Percentiles rank a stretch among this genome's conserved stretches.
phyloP scores from a whole-genome alignment of 2,888 invertebrate species.

The Quadroppia sp. region DNA sequence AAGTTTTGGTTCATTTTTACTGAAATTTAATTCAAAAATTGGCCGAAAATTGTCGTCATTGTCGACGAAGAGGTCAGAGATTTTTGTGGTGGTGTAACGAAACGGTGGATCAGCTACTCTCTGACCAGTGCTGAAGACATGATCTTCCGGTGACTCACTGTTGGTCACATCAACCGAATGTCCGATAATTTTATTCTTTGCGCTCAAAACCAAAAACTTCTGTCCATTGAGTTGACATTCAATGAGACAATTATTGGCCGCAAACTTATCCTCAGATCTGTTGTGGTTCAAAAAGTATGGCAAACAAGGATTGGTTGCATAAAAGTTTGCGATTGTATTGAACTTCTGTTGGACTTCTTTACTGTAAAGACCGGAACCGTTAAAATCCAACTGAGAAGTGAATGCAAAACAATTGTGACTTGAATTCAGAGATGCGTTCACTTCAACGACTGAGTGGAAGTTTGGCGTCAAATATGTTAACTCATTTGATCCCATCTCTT shows the following conservation, averaged over 20 bases:
- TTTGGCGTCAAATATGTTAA: neutral
- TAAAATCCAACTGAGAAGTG: neutral
- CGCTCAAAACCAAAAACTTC: neutral
- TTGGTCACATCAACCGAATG: neutral
- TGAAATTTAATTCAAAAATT: constrained; percentile 15
- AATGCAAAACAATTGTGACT: neutral
- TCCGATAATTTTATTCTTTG: neutral
- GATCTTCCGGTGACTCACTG: neutral
- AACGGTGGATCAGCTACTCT: neutral
- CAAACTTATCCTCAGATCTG: neutral
- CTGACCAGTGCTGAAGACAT: neutral
- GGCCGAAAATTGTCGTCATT: neutral
- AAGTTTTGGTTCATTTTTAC: too few relatives aligned
- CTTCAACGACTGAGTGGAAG: constrained; percentile 2
- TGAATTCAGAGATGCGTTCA: neutral
- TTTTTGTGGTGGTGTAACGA: neutral
- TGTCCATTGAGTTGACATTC: neutral
- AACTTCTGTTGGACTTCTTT: neutral
- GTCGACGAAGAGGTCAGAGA: neutral
- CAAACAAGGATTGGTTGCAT: neutral
- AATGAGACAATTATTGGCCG: constrained; percentile 2
- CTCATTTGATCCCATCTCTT: neutral
- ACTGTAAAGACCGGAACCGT: neutral
- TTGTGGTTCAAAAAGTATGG: neutral
- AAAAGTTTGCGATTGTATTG: constrained; percentile 11